Evolutionary conservation across 2,888 invertebrate genomes (phyloP).

Genomic region (Eumerus sabulonum): DNA sequence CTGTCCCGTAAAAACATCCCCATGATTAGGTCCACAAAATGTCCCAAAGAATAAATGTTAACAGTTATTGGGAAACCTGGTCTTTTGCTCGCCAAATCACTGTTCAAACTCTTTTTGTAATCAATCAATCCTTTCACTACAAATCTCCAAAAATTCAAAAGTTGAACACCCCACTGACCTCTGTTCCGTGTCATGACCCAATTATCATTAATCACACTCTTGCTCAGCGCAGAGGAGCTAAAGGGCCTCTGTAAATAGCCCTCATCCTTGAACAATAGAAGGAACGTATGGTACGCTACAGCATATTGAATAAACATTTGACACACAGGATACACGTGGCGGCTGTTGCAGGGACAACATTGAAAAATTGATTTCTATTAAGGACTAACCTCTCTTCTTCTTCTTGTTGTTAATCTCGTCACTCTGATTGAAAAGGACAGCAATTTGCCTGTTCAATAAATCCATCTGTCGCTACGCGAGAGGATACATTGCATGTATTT

Average conservation of each 20-base stretch:
- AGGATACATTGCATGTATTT: slow-evolving; percentile 14
- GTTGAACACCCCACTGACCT: too few relatives aligned
- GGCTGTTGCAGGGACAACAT: slow-evolving; percentile 39
- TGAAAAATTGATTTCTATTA: slow-evolving; percentile 59
- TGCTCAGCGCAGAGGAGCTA: too few relatives aligned
- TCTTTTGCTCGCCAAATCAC: too few relatives aligned
- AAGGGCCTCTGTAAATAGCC: slow-evolving; percentile 5
- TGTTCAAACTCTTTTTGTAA: too few relatives aligned
- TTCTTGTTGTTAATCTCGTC: neutral
- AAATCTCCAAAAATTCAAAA: too few relatives aligned
- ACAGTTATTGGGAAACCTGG: too few relatives aligned
- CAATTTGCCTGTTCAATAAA: slow-evolving; percentile 62
- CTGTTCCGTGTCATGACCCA: too few relatives aligned
- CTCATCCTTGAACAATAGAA: slow-evolving; percentile 13
- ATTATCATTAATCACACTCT: too few relatives aligned
- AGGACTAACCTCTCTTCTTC: slow-evolving; percentile 3
- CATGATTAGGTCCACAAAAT: too few relatives aligned
- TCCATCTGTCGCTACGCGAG: slow-evolving; percentile 19
- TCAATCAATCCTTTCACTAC: too few relatives aligned
- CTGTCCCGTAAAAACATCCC: too few relatives aligned
- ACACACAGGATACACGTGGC: neutral
- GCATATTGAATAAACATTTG: slow-evolving; percentile 37
- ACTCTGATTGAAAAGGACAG: slow-evolving; percentile 29
- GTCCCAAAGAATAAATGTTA: too few relatives aligned
- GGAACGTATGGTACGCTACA: slow-evolving; percentile 33